Conservation (phyloP, 2,113 vertebrate genomes). For the Leptosomus discolor region DNA sequence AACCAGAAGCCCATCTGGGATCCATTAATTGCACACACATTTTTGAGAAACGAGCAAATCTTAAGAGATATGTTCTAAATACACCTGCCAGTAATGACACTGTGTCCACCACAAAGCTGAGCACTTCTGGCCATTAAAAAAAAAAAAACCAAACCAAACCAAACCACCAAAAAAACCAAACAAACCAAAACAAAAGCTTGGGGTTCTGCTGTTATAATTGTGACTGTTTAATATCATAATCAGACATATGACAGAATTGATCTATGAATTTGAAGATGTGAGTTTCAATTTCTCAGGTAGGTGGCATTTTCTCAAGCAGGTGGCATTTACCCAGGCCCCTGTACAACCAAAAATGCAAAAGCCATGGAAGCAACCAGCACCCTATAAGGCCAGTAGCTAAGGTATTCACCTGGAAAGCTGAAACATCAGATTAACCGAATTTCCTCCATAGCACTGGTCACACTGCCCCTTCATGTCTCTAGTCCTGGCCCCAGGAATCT, state of each 20-base stretch:
- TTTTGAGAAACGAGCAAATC: background rate
- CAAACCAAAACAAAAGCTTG: background rate
- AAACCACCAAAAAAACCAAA: background rate
- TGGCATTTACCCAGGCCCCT: background rate
- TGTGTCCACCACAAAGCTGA: background rate
- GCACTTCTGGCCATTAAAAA: background rate
- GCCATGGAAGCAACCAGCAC: background rate
- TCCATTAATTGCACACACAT: background rate
- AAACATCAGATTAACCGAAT: background rate
- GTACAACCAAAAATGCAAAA: background rate
- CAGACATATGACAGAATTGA: background rate
- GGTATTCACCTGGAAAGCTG: background rate
- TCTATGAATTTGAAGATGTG: background rate
- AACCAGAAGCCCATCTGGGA: background rate
- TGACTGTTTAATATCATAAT: background rate
- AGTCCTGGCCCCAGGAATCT: background rate
- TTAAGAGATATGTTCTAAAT: background rate
- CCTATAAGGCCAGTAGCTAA: background rate
- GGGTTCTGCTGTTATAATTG: background rate
- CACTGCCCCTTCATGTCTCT: rapidly evolving
- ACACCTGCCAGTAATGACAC: background rate
- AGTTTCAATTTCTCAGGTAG: background rate
- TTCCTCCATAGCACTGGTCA: background rate
- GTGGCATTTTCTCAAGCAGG: background rate
- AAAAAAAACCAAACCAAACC: background rate